phyloP scores from a whole-genome alignment of 2,113 vertebrate species.

The Regulus satrapa region DNA sequence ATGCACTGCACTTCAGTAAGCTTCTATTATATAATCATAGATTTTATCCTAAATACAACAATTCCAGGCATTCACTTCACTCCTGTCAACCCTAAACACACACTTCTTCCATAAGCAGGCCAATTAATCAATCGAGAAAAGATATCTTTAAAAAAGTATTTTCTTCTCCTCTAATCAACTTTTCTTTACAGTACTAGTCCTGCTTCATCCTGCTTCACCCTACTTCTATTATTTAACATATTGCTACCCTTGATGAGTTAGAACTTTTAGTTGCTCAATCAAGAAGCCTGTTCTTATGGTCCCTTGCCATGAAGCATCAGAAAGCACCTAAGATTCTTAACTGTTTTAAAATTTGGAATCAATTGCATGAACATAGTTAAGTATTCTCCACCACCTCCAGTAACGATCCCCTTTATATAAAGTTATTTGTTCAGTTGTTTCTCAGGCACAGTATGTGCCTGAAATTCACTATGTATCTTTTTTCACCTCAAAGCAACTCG shows the following conservation, averaged over 20 bases:
- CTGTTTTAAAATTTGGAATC: not conserved
- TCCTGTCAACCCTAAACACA: not conserved
- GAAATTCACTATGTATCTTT: too few species aligned
- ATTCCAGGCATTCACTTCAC: not conserved
- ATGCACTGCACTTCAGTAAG: not conserved
- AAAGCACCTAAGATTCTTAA: not conserved
- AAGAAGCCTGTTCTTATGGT: not conserved
- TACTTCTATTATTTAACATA: not conserved
- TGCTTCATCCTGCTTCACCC: too few species aligned
- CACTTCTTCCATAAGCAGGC: not conserved
- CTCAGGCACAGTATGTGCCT: not conserved
- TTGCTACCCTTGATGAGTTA: not conserved
- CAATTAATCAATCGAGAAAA: not conserved
- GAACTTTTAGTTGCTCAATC: not conserved
- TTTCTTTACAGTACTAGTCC: not conserved
- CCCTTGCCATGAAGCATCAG: not conserved
- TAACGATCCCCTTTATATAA: not conserved
- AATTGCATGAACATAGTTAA: not conserved
- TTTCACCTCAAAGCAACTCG: not conserved
- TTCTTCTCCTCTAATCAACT: not conserved
- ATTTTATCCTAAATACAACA: not conserved
- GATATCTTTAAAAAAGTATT: not conserved
- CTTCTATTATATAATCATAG: not conserved
- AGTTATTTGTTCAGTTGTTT: not conserved
- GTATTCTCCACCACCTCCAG: not conserved